These are phyloP conservation scores for Latrodectus geometricus DNA, from an alignment of 1,140 invertebrate genomes.

Conservation along the genomic window DNA sequence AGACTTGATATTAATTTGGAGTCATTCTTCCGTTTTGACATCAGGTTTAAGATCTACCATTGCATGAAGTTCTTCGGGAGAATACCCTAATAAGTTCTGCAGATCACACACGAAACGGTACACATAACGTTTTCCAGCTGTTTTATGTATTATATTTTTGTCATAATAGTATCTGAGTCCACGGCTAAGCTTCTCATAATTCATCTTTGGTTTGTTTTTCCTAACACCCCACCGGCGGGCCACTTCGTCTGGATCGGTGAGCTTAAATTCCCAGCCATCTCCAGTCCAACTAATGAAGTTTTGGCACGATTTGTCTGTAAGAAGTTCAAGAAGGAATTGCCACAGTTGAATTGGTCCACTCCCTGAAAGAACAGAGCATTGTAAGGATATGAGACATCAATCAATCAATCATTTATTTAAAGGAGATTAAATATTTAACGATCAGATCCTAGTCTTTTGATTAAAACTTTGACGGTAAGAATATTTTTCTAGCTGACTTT, in stretches of 20 bases:
- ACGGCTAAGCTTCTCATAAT: constrained; percentile 96
- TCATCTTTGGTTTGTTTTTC: constrained; percentile 99
- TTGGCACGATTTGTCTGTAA: constrained; percentile 96
- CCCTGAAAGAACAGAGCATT: constrained; percentile 70
- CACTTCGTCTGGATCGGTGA: constrained; percentile 97
- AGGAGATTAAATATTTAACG: too few species aligned
- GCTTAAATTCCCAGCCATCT: constrained; percentile 98
- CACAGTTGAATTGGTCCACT: constrained; percentile 95
- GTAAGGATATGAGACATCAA: too few species aligned
- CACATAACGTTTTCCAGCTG: constrained; percentile 96
- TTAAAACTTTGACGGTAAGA: too few species aligned
- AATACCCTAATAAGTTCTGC: constrained; percentile 90
- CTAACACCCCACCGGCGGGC: constrained; percentile 95
- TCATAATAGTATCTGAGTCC: constrained; percentile 98
- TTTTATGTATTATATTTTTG: constrained; percentile 99
- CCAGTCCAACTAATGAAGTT: constrained; percentile 98
- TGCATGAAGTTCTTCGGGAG: constrained; percentile 89
- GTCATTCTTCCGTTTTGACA: constrained; percentile 87
- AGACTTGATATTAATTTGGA: background rate
- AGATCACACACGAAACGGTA: constrained; percentile 98
- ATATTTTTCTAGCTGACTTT: too few species aligned
- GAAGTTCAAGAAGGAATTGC: constrained; percentile 95
- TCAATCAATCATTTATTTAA: too few species aligned
- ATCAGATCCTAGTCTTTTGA: too few species aligned
- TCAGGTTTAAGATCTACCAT: constrained; percentile 95